Percentiles rank a stretch among this genome's conserved stretches.
Conservation (phyloP, 2,888 invertebrate species). For the Cephus spinipes region DNA sequence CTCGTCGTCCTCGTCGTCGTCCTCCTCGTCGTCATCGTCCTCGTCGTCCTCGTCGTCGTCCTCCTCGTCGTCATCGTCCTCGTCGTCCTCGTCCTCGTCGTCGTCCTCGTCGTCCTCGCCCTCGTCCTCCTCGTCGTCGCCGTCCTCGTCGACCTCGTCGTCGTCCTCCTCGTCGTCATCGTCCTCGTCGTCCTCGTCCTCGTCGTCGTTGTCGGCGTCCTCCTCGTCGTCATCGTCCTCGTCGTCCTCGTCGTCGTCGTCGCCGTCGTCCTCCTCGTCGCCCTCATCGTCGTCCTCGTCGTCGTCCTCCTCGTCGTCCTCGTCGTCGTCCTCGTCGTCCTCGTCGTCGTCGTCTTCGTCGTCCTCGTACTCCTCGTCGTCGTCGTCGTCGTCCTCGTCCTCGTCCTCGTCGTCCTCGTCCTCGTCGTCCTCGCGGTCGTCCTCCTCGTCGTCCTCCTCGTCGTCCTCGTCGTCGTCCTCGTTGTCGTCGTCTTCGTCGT, state of each 20-base stretch:
- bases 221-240: neutral
- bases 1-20: neutral
- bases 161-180: neutral
- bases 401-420: neutral
- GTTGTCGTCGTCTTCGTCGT: too few relatives aligned
- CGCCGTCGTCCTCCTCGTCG: too few relatives aligned
- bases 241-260: neutral
- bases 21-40: neutral
- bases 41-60: too few relatives aligned
- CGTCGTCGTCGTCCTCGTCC: neutral
- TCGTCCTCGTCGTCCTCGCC: too few relatives aligned
- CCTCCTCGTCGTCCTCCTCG: too few relatives aligned
- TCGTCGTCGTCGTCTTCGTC: neutral
- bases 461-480: too few relatives aligned
- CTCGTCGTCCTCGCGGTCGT: neutral
- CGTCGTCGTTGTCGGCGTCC: too few relatives aligned
- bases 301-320: neutral
- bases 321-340: neutral
- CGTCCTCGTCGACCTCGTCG: neutral
- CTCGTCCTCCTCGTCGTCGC: too few relatives aligned
- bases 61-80: neutral
- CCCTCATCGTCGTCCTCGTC: neutral
- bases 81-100: slow-evolving; percentile 2
- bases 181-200: neutral
- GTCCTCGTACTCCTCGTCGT: neutral